Conservation (phyloP, 2,113 vertebrate genomes). For the Spilogale gracilis region DNA sequence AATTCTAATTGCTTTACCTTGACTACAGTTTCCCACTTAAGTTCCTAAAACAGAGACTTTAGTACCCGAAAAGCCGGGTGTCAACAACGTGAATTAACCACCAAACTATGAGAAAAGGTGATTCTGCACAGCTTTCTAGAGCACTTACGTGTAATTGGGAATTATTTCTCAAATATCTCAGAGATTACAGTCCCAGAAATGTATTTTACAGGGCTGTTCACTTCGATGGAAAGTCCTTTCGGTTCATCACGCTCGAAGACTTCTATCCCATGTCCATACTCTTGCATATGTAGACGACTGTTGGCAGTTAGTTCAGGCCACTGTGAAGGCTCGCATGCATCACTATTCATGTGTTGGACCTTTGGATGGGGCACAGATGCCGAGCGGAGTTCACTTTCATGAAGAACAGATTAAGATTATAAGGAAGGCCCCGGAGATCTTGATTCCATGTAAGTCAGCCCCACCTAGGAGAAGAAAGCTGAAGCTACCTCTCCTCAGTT, state of each 20-base stretch:
- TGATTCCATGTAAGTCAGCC: neutral
- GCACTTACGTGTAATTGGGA: neutral
- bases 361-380: neutral
- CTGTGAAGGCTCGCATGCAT: neutral
- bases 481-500: neutral
- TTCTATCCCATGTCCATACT: neutral
- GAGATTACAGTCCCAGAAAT: neutral
- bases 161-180: conserved; percentile 17
- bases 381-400: neutral
- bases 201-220: neutral
- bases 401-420: neutral
- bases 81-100: neutral
- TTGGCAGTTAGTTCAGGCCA: neutral
- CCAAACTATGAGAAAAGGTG: neutral
- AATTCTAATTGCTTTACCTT: neutral
- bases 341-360: neutral
- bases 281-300: neutral
- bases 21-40: neutral
- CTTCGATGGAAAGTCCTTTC: neutral
- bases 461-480: neutral
- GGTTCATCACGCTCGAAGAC: neutral
- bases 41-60: neutral
- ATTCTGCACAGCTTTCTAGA: neutral
- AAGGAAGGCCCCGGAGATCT: neutral
- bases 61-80: neutral